phyloP scores from a whole-genome alignment of 2,113 vertebrate genomes.

The Alligator mississippiensis region DNA sequence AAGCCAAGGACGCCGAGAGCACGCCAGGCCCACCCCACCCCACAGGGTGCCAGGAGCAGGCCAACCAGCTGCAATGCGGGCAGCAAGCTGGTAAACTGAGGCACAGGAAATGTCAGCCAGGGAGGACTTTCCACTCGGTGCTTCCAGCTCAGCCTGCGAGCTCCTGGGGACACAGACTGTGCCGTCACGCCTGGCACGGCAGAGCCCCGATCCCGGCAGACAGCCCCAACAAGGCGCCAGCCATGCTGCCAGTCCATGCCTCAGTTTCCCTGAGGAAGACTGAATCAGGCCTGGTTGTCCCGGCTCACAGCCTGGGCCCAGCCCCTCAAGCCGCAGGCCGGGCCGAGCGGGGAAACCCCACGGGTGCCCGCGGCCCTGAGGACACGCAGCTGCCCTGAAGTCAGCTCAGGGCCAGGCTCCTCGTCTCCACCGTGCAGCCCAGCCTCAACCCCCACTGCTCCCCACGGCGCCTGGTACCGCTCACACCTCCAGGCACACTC shows the following conservation, averaged over 20 bases:
- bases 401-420: no score
- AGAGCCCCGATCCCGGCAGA: neutral
- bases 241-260: neutral
- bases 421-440: accelerated
- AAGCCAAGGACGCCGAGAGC: accelerated
- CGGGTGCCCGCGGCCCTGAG: neutral
- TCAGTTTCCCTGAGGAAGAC: neutral
- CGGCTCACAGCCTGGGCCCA: neutral
- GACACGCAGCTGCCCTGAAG: neutral
- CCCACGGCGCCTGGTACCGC: no score
- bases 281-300: neutral
- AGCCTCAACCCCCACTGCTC: accelerated
- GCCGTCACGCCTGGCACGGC: neutral
- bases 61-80: neutral
- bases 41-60: no score
- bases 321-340: neutral
- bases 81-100: neutral
- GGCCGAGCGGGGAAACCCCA: neutral
- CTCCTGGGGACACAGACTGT: no score
- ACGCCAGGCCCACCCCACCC: accelerated
- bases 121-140: no score
- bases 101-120: neutral
- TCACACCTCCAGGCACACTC: no score
- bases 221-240: neutral
- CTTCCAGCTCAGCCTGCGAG: no score